phyloP scores from a whole-genome alignment of 30 jellyfish, hydroid and myxozoan genomes.

The Rhopilema esculentum region DNA sequence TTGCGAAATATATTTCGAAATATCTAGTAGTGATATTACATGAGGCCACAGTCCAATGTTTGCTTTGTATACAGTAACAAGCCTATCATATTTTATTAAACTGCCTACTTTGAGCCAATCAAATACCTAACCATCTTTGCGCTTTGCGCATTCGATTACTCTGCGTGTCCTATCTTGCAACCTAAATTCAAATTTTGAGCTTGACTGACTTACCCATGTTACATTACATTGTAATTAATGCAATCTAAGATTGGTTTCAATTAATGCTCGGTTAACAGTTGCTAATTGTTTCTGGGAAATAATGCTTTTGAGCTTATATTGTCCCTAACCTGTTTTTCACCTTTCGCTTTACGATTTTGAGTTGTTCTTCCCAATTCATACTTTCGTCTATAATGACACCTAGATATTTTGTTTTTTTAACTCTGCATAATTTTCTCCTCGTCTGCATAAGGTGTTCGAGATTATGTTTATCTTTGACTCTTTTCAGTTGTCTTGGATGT shows the following conservation, averaged over 20 bases:
- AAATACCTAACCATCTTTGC: slow-evolving; percentile 13
- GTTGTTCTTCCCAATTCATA: no score
- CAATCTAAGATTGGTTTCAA: slow-evolving; percentile 32
- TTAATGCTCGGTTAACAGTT: slow-evolving; percentile 1
- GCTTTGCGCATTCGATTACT: slow-evolving; percentile 14
- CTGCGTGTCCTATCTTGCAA: slow-evolving; percentile 23
- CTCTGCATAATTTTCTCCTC: slow-evolving; percentile 28
- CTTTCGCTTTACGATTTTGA: no score
- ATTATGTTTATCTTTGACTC: background rate
- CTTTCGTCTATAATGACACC: slow-evolving; percentile 23
- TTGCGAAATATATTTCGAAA: no score
- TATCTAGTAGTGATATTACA: background rate
- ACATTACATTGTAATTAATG: no score
- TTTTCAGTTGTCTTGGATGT: background rate
- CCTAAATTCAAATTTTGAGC: slow-evolving; percentile 23
- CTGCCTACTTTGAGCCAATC: slow-evolving; percentile 2
- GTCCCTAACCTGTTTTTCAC: slow-evolving; percentile 19
- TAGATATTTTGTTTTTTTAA: background rate
- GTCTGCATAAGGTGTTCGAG: no score
- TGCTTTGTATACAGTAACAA: slow-evolving; percentile 2
- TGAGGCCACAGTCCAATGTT: slow-evolving; percentile 18
- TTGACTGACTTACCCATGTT: slow-evolving; percentile 27
- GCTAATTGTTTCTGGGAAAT: slow-evolving; percentile 5
- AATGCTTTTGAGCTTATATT: slow-evolving; percentile 1
- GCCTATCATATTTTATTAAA: slow-evolving; percentile 8